Evolutionary conservation across 2,888 invertebrate genomes (phyloP), one percentile per base, ranked within the genome.

Genomic region (Brachypterus glaber): DNA sequence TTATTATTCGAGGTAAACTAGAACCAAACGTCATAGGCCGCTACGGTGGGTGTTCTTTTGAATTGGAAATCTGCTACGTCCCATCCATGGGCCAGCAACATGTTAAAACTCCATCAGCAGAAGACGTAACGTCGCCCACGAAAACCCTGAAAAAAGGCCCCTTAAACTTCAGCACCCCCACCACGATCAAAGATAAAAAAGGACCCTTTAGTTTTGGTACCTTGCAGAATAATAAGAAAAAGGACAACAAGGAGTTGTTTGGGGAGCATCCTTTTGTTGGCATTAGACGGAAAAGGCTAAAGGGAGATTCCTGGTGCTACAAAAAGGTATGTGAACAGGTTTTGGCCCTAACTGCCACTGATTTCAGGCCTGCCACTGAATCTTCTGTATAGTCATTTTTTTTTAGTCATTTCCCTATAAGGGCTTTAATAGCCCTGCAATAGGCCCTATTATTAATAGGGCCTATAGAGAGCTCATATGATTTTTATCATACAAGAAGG

Each of bases 281-380:
- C 17, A 77, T 86, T 38, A 69, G 77, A 37, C 69, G 85, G 39
- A 85, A 84, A 57, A 67, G 86, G 21, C 71, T 85, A 29, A 79
- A 77, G 56, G 85, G 86, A 1, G 82, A 86, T 57, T 76, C 80
- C 1, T 86, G 86, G 82, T 76, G 79, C 46, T 87, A 87, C 64
- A 86, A 86, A 60, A 75, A 73, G 47, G 75, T 84, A 18, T 83
- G 83, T 58, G 83, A 85, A 61, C 77, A 83, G 58, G 74, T 85
- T 16, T 59, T 77, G 16, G 71, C 74, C 4, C 58, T 76, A 37
- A 70, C 74, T 30, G 64, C 67, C 7, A 55, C 53, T 3, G 60
- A 57, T 18, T 52, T 60, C 24, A 51, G 49, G 34, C 33, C 39
- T 30, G 30, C 45, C 11, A 37, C 51, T 16, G 60, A 59, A 43